Evolutionary conservation across 1,140 invertebrate genomes (phyloP).

Genomic region (Cryptotermes secundus): DNA sequence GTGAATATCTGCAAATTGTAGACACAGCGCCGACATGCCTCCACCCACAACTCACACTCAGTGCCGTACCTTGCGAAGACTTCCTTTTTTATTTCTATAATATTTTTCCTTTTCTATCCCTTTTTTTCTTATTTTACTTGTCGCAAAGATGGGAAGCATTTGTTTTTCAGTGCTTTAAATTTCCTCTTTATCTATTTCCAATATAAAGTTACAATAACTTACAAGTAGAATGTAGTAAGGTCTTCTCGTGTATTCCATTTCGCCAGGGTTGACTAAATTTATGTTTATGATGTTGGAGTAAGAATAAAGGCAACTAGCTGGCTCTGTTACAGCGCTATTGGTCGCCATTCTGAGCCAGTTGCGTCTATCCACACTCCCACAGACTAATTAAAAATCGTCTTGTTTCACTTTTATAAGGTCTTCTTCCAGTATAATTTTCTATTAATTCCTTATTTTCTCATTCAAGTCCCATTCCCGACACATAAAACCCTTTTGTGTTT

Average conservation of each 20-base stretch:
- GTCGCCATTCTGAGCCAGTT: no score
- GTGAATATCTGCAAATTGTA: conserved; percentile 17
- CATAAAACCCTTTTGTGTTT: no score
- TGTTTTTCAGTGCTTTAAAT: conserved; percentile 17
- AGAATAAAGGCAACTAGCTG: no score
- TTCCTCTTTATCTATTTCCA: conserved; percentile 14
- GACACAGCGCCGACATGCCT: not conserved
- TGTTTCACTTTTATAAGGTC: no score
- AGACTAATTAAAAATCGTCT: no score
- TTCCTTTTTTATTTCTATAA: not conserved
- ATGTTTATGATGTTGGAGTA: no score
- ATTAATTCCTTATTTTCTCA: no score
- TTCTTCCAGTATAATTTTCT: no score
- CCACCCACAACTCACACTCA: not conserved
- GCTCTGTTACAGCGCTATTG: no score
- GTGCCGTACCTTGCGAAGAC: not conserved
- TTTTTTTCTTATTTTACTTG: not conserved
- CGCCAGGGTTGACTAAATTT: not conserved
- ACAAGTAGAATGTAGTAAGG: not conserved
- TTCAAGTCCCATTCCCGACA: no score
- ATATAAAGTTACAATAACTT: conserved; percentile 20
- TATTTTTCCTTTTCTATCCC: not conserved
- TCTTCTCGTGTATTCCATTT: not conserved
- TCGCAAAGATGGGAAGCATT: not conserved
- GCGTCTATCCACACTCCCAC: no score